phyloP scores from a whole-genome alignment of 2,888 invertebrate genomes.

The Ennomos erosarius region DNA sequence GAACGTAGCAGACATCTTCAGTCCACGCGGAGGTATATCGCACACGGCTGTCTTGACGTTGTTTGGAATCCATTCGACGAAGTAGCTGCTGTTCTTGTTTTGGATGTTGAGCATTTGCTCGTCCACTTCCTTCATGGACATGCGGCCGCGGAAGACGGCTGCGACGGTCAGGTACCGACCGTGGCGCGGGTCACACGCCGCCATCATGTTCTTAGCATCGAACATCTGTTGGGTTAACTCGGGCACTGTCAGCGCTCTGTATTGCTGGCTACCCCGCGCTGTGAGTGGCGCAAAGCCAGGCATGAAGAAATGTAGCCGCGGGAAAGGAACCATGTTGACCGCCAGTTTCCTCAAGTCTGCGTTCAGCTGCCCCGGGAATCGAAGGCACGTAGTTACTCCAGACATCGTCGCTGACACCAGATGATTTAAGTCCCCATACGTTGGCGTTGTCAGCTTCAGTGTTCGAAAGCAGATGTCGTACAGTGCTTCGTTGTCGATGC shows the following conservation, averaged over 20 bases:
- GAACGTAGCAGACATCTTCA: constrained; percentile 95
- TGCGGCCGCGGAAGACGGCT: constrained; percentile 94
- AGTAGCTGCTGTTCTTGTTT: constrained; percentile 91
- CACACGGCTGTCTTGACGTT: constrained; percentile 93
- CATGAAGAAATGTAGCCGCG: constrained; percentile 86
- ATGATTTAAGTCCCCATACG: constrained; percentile 90
- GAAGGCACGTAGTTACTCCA: constrained; percentile 74
- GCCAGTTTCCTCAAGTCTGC: constrained; percentile 89
- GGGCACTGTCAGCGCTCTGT: constrained; percentile 93
- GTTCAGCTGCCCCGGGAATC: constrained; percentile 81
- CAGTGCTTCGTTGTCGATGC: constrained; percentile 91
- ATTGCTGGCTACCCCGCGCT: constrained; percentile 94
- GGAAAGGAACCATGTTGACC: constrained; percentile 89
- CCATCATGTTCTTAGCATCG: constrained; percentile 98
- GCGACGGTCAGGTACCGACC: constrained; percentile 96
- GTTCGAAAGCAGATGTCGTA: constrained; percentile 93
- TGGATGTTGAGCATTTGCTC: constrained; percentile 92
- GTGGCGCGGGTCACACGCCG: constrained; percentile 95
- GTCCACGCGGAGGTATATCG: constrained; percentile 89
- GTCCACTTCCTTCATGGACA: constrained; percentile 97
- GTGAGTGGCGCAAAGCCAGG: constrained; percentile 88
- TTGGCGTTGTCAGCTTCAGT: constrained; percentile 89
- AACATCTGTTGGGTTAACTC: constrained; percentile 96
- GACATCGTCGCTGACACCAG: constrained; percentile 76
- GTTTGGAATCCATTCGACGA: constrained; percentile 93